Percentiles rank a stretch among this genome's conserved stretches.
These are phyloP conservation scores for Poeciliopsis presidionis DNA, from an alignment of 2,797 vertebrate genomes.

Conservation along the genomic window DNA sequence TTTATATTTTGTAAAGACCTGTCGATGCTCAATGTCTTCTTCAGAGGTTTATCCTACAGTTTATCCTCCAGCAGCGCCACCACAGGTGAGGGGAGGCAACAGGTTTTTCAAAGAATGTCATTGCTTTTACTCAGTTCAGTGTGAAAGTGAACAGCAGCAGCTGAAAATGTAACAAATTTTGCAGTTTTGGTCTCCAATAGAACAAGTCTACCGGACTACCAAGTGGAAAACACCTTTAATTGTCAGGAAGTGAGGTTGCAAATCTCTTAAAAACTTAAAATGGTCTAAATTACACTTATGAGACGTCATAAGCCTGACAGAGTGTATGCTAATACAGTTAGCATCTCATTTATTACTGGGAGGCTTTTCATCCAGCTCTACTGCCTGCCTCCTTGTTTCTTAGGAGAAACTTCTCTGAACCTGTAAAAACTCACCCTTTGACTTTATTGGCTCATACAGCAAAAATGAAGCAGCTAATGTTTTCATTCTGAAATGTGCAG, in stretches of 20 bases:
- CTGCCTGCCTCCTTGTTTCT: too few relatives aligned
- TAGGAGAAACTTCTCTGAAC: slow-evolving; percentile 13
- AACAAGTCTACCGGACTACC: too few relatives aligned
- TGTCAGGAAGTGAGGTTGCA: neutral
- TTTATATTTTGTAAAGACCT: too few relatives aligned
- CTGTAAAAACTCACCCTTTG: slow-evolving; percentile 29
- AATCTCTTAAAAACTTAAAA: neutral
- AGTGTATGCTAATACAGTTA: neutral
- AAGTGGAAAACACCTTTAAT: neutral
- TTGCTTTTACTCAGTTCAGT: neutral
- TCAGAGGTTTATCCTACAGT: neutral
- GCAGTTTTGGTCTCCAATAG: neutral
- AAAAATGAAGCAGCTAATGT: slow-evolving; percentile 41
- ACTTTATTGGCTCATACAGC: slow-evolving; percentile 58
- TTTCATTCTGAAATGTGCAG: slow-evolving; percentile 42
- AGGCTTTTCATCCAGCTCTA: neutral
- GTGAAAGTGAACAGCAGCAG: neutral
- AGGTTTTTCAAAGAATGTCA: neutral
- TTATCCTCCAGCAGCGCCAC: neutral
- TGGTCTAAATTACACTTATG: neutral
- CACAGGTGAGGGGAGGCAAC: neutral
- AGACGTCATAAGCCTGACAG: neutral
- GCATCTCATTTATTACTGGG: neutral
- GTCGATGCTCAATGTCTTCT: too few relatives aligned
- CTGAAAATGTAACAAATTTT: neutral